Conservation (phyloP, 2,113 vertebrate genomes). For the Sapajus apella region DNA sequence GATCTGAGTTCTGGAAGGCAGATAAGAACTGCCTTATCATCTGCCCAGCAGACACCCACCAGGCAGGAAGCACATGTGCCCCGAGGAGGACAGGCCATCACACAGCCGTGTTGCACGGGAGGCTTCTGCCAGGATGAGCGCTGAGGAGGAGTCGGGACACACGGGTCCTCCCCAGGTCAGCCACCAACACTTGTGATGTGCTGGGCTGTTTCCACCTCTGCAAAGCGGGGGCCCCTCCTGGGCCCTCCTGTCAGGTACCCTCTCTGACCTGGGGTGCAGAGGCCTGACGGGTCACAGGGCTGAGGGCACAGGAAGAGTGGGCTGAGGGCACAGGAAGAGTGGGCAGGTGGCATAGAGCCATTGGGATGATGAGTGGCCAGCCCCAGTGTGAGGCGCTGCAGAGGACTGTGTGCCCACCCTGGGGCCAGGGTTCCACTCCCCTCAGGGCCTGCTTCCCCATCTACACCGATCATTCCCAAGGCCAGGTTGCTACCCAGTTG, state of each 20-base stretch:
- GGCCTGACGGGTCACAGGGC: neutral
- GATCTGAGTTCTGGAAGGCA: no score
- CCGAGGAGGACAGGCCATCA: neutral
- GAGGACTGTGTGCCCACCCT: no score
- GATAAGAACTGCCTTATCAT: neutral
- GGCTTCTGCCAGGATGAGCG: neutral
- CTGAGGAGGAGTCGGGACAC: neutral
- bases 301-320: neutral
- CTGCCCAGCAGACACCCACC: neutral
- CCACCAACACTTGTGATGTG: neutral
- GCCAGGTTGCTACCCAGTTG: neutral
- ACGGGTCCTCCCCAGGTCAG: neutral
- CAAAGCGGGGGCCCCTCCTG: neutral
- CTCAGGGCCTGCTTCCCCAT: neutral
- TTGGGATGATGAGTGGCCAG: neutral
- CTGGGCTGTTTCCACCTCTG: neutral
- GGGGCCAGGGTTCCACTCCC: neutral
- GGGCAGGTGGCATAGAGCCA: neutral
- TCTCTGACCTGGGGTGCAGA: neutral
- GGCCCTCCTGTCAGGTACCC: neutral
- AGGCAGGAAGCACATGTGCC: no score
- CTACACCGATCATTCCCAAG: neutral
- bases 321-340: neutral
- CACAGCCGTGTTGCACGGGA: no score
- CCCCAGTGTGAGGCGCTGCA: neutral